Percentiles rank a stretch among this genome's conserved stretches.
These are phyloP conservation scores for Margarornis squamiger DNA, from an alignment of 2,797 vertebrate species.

Conservation along the genomic window DNA sequence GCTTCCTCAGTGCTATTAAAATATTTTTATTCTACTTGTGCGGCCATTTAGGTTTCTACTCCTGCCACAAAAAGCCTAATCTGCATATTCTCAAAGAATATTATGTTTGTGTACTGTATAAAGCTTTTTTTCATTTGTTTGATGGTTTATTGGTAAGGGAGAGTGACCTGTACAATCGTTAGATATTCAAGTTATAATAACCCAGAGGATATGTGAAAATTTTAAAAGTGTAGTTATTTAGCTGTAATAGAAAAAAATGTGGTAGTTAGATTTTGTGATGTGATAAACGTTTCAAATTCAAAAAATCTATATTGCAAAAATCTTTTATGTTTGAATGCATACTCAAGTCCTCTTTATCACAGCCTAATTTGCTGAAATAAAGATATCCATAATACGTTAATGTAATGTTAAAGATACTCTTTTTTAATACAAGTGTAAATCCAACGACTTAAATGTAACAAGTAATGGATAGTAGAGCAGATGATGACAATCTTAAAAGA, in stretches of 20 bases:
- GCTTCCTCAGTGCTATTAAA: not conserved
- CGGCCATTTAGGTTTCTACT: not conserved
- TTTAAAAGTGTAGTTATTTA: not conserved
- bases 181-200: not conserved
- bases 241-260: not conserved
- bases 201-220: not conserved
- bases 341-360: not conserved
- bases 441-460: conserved; percentile 5
- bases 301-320: not conserved
- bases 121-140: not conserved
- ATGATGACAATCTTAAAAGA: conserved; percentile 15
- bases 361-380: conserved; percentile 25
- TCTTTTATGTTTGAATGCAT: not conserved
- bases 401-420: conserved; percentile 4
- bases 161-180: not conserved
- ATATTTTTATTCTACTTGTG: not conserved
- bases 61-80: not conserved
- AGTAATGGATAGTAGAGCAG: conserved; percentile 16
- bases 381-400: not conserved
- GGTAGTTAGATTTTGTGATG: not conserved
- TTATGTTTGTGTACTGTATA: not conserved
- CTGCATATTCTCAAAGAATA: not conserved
- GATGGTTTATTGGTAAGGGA: not conserved
- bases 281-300: not conserved
- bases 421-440: conserved; percentile 24